Evolutionary conservation across 2,113 vertebrate species (phyloP).

Genomic region (Monopterus albus): DNA sequence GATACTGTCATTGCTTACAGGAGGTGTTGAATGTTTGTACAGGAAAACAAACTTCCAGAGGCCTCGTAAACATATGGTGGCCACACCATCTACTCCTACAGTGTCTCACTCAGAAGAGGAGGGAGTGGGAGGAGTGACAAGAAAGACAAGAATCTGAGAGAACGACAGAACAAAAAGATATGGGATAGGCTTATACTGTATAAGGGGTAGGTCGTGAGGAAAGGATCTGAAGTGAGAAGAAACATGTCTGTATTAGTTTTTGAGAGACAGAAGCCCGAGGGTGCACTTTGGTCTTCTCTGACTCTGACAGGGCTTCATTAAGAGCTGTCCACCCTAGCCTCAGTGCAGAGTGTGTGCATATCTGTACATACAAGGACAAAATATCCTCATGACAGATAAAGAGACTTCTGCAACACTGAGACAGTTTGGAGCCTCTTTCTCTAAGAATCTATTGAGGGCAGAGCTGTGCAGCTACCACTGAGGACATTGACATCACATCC

Average conservation of each 20-base stretch:
- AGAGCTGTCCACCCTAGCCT: too few species aligned
- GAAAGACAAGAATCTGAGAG: constrained; percentile 36
- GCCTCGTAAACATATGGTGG: constrained; percentile 10
- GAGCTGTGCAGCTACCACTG: too few species aligned
- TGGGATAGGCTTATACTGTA: background rate
- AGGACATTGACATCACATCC: too few species aligned
- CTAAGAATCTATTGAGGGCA: too few species aligned
- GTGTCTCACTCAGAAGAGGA: constrained; percentile 47
- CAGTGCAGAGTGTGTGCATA: background rate
- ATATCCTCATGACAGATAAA: background rate
- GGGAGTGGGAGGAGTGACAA: constrained; percentile 48
- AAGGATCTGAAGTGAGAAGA: background rate
- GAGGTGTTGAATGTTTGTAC: constrained; percentile 46
- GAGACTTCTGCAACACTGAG: background rate
- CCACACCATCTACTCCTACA: constrained; percentile 23
- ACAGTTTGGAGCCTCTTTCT: too few species aligned
- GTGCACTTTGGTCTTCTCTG: too few species aligned
- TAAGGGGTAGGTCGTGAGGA: too few species aligned
- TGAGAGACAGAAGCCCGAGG: too few species aligned
- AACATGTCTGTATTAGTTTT: background rate
- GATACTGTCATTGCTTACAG: constrained; percentile 22
- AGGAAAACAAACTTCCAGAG: constrained; percentile 43
- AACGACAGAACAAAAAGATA: constrained; percentile 11
- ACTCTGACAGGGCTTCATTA: too few species aligned
- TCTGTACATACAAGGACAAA: background rate